Base-by-base conservation (phyloP, 1,140 invertebrate genomes). In the Cotesia vestalis region DNA sequence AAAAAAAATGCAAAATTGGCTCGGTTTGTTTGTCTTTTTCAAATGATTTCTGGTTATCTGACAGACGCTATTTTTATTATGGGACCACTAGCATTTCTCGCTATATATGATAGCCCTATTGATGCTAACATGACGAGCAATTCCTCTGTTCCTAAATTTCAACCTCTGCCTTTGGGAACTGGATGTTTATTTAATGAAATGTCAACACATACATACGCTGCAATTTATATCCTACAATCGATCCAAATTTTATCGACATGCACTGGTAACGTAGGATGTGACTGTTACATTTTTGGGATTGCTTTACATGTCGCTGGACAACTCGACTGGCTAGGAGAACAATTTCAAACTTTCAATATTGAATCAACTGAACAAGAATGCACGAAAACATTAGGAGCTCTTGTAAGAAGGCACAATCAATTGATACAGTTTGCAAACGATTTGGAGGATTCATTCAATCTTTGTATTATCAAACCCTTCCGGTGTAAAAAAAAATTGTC, bases 271-370 rank as follows among this genome's bases (percentile, higher is more conserved):
- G 20, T 74, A 8, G 77, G 78, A 20, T 61, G 14, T 12, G 76
- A 78, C 52, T 60, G 73, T 12, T 75, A 76, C 46, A 70, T 80
- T 34, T 79, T 79, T 53, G 72, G 69, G 5, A 17, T 78, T 2
- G 52, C 73, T 4, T 72, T 80, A 71, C 77, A 79, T 40, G 4
- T 79, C 5, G 74, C 75, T 34, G 76, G 76, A 57, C 76, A 77
- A 62, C 52, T 79, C 12, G 70, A 77, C 27, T 11, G 75, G 4
- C 51, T 80, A n/a, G 69, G 73, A 14, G 12, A 59, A 20, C 66
- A 77, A 1, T 12, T 60, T 17, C 11, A 27, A 14, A 14, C 40
- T 55, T 55, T 63, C 20, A 66, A 63, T 4, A 34, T 4, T n/a
- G 20, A 62, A 11, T 6, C 12, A 2, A 38, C 68, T 20, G n/a